A percentile compares a stretch with the other conserved stretches of the same genome.
phyloP scores from a whole-genome alignment of 2,888 invertebrate species.

The Tillus elongatus region DNA sequence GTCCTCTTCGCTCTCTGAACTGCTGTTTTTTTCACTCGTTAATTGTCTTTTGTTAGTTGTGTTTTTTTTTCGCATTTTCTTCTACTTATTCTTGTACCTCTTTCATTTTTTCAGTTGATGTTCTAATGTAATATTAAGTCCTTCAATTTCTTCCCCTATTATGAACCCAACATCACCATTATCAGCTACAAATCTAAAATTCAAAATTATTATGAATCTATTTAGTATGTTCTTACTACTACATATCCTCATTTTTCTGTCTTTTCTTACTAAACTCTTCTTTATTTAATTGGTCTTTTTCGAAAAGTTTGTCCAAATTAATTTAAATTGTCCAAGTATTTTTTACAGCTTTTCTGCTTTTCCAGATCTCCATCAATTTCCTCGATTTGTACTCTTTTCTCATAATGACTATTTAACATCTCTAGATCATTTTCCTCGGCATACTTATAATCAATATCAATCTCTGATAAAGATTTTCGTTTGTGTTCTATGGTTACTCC shows the following conservation, averaged over 20 bases:
- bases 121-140: neutral
- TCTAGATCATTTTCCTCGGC: conserved; percentile 2
- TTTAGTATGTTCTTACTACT: conserved; percentile 3
- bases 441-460: conserved; percentile 1
- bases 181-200: conserved; percentile 1
- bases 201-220: neutral
- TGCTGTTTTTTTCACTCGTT: neutral
- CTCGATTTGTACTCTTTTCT: neutral
- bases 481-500: conserved; percentile 16
- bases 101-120: neutral
- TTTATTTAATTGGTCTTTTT: too few relatives aligned
- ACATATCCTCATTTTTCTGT: neutral
- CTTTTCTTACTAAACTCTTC: too few relatives aligned
- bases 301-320: too few relatives aligned
- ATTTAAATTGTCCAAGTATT: too few relatives aligned
- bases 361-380: conserved; percentile 2
- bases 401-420: conserved; percentile 1
- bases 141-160: conserved; percentile 3
- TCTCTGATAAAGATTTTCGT: conserved; percentile 1
- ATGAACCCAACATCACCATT: neutral
- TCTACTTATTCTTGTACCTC: neutral
- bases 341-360: neutral
- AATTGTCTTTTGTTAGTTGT: neutral
- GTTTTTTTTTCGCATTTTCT: too few relatives aligned
- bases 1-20: conserved; percentile 1